Base-by-base conservation (phyloP, 2,113 vertebrate genomes). In the Oncorhynchus nerka region DNA sequence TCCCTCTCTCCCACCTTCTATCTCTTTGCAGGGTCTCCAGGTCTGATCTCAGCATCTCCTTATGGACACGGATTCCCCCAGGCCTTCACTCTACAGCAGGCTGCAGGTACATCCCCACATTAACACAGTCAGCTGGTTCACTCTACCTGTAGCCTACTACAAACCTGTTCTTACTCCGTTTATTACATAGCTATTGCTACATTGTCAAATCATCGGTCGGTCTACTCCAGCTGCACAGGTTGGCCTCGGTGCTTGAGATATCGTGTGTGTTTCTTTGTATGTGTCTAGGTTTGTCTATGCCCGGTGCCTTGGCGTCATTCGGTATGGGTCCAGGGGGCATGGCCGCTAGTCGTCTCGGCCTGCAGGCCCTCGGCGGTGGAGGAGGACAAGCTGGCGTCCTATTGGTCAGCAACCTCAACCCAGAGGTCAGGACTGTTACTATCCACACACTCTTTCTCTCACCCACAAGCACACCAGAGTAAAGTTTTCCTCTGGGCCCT, bases 331-430 rank as follows among this genome's bases (percentile, higher is more conserved):
- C 86, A 3, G 88, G 92, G 0, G 92, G 96, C 0, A 96, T 97
- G 79, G 92, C 90, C 0, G 97, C 97, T 0, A 94, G 95, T 77
- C 93, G 96, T 20, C 94, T 99, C 0, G 94, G 95, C 81, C 92
- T 99, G 68, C 91, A 94, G 0, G 95, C 96, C 78, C 93, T 98
- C 39, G 71, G 88, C 45, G 71, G 88, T 22, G 13, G 92, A 0
- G 91, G 92, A 0, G 96, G 96, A 28, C 96, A 98, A 85, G n/a
- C 19, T 9, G 94, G 95, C 1, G 97, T 99, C 84, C 89, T 99
- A 84, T 89, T 99, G 90, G 94, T 99, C 94, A 99, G 97, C 96
- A 99, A 97, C 88, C 95, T 99, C 70, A 96, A 95, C 87, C 93
- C 96, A 0, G 96, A 99, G 97, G 97, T 99, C 93, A 92, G 97